Evolutionary conservation across 2,113 vertebrate species (phyloP).

Genomic region (Varanus salvator): DNA sequence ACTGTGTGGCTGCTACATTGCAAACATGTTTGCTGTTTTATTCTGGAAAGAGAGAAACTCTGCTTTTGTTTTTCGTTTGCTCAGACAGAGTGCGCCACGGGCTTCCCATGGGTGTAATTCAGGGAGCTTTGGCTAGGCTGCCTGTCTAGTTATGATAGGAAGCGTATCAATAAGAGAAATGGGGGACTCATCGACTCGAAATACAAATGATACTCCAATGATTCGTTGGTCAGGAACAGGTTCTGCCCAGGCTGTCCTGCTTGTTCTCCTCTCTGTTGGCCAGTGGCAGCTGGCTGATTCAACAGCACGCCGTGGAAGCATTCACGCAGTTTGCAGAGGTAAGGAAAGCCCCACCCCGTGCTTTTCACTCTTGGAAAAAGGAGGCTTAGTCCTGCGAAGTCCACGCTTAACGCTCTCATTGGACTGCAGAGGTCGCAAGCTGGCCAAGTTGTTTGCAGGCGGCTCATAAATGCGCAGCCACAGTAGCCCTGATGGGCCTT

Average conservation of each 20-base stretch:
- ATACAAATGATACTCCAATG: neutral
- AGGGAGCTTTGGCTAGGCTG: rapidly evolving
- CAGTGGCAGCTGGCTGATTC: constrained; percentile 83
- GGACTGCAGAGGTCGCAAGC: neutral
- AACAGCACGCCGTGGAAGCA: constrained; percentile 88
- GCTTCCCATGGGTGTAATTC: neutral
- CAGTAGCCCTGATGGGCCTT: too few relatives aligned
- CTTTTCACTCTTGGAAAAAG: neutral
- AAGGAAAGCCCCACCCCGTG: constrained; percentile 10
- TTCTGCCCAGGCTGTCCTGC: constrained; percentile 82
- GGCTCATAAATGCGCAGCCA: neutral
- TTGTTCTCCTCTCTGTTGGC: constrained; percentile 85
- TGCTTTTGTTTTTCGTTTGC: neutral
- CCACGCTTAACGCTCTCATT: neutral
- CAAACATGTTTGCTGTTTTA: neutral
- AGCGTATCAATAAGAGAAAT: neutral
- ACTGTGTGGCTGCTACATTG: neutral
- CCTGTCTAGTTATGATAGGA: neutral
- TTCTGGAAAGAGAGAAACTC: neutral
- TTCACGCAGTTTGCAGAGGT: constrained; percentile 95
- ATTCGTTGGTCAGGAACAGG: constrained; percentile 78
- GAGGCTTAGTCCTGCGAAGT: too few relatives aligned
- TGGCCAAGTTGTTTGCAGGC: neutral
- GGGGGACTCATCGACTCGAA: neutral
- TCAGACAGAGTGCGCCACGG: neutral